A percentile compares a stretch with the other conserved stretches of the same genome.
Evolutionary conservation across 2,113 vertebrate genomes (phyloP).

Genomic region (Podilymbus podiceps): DNA sequence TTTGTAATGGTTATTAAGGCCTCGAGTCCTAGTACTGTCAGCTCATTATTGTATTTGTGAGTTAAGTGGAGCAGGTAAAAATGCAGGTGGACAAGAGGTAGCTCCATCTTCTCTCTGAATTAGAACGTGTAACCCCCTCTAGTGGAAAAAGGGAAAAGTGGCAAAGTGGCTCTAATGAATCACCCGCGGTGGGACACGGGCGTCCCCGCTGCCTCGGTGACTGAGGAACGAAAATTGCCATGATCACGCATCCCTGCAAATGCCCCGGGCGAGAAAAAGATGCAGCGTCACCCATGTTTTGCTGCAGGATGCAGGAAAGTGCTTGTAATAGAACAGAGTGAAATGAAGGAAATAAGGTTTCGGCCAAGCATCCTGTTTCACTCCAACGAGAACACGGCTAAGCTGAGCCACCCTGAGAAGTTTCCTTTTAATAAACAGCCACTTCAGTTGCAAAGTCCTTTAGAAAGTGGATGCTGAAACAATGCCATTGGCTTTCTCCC

Average conservation of each 20-base stretch:
- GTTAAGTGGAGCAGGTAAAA: conserved; percentile 52
- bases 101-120: conserved; percentile 34
- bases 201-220: background rate
- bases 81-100: background rate
- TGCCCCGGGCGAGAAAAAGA: background rate
- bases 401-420: background rate
- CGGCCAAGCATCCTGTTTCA: conserved; percentile 76
- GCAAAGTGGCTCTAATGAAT: background rate
- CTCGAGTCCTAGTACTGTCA: background rate
- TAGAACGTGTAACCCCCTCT: conserved; percentile 68
- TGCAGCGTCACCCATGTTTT: conserved; percentile 35
- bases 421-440: conserved; percentile 31
- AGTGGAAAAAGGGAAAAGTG: conserved; percentile 63
- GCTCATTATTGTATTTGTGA: conserved; percentile 33
- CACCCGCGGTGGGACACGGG: background rate
- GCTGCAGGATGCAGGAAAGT: conserved; percentile 74
- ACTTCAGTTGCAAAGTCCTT: background rate
- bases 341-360: conserved; percentile 79
- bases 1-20: conserved; percentile 40
- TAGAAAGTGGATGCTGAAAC: background rate
- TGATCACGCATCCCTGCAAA: background rate
- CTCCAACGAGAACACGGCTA: conserved; percentile 53
- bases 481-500: background rate
- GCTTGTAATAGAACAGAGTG: conserved; percentile 73
- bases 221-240: background rate